Conservation (phyloP, 2,113 vertebrate genomes). For the Garra rufa region DNA sequence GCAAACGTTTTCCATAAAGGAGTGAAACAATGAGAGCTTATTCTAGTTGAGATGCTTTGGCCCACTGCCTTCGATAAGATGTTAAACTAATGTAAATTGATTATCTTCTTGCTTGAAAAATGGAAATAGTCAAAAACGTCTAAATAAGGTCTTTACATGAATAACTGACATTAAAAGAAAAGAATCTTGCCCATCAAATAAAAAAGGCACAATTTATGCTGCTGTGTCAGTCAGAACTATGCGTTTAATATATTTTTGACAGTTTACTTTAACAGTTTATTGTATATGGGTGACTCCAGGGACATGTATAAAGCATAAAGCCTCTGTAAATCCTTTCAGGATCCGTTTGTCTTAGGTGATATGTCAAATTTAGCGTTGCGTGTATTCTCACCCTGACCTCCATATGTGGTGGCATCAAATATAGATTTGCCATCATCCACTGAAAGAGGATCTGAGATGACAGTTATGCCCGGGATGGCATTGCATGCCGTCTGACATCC, state of each 20-base stretch:
- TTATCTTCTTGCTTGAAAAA: neutral
- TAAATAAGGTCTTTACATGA: neutral
- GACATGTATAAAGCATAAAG: neutral
- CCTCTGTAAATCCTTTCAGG: neutral
- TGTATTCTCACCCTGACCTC: neutral
- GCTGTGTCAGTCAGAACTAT: neutral
- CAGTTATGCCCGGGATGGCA: conserved; percentile 12
- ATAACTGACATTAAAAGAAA: neutral
- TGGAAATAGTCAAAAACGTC: neutral
- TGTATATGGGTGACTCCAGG: neutral
- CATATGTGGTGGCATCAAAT: neutral
- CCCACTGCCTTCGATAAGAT: neutral
- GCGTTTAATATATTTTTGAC: neutral
- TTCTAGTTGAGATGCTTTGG: conserved; percentile 23
- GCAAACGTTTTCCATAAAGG: neutral
- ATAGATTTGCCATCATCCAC: conserved; percentile 4
- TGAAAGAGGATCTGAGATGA: conserved; percentile 25
- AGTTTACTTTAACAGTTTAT: neutral
- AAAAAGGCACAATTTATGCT: neutral
- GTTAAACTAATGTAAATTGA: neutral
- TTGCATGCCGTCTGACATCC: neutral
- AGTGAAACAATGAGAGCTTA: conserved; percentile 27
- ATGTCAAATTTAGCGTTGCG: neutral
- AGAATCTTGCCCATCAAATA: neutral
- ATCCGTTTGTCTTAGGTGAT: neutral